Evolutionary conservation across 64 coral and sea anemone species (phyloP).

Genomic region (Stichodactyla mertensii): DNA sequence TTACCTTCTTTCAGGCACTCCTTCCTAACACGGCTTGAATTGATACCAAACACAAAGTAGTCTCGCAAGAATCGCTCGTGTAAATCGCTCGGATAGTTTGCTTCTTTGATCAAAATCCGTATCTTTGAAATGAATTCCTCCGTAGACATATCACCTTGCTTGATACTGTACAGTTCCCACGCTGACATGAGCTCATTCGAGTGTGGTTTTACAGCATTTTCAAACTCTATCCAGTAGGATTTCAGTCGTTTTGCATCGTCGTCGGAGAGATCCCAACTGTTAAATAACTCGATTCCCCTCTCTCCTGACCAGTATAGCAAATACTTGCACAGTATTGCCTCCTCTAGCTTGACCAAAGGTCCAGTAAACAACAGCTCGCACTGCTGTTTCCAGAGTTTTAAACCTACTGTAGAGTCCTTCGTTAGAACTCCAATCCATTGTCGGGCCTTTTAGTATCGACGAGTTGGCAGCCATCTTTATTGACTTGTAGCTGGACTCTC

Average conservation of each 20-base stretch:
- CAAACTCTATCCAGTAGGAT: conserved; percentile 43
- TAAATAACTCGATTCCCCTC: conserved; percentile 47
- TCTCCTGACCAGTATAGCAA: conserved; percentile 42
- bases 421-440: conserved; percentile 39
- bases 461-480: conserved; percentile 30
- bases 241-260: conserved; percentile 45
- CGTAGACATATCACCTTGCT: not conserved
- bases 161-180: conserved; percentile 42
- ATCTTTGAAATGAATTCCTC: conserved; percentile 40
- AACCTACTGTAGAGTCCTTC: conserved; percentile 42
- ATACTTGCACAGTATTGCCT: conserved; percentile 40
- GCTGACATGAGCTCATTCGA: conserved; percentile 55
- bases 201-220: conserved; percentile 55
- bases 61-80: conserved; percentile 48
- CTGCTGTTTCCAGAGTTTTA: conserved; percentile 47
- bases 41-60: no score
- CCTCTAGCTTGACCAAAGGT: conserved; percentile 41
- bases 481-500: not conserved
- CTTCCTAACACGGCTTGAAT: no score
- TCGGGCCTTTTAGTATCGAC: conserved; percentile 25
- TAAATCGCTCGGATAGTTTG: conserved; percentile 10
- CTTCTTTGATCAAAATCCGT: conserved; percentile 35
- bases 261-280: conserved; percentile 47
- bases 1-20: no score
- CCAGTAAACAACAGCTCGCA: conserved; percentile 53